phyloP scores from a whole-genome alignment of 2,113 vertebrate genomes.

The Oriolus oriolus region DNA sequence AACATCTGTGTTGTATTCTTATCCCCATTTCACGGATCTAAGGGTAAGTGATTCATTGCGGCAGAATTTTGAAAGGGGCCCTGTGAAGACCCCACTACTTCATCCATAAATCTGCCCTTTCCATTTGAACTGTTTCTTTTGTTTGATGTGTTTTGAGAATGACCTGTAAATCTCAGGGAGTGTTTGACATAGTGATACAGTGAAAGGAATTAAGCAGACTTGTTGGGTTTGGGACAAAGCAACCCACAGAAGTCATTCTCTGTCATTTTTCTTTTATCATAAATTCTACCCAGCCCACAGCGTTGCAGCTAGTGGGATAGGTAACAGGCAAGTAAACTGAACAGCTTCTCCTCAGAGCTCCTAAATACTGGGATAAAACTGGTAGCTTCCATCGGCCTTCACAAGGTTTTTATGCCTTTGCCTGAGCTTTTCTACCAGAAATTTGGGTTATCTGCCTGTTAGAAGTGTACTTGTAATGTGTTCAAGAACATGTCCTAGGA shows the following conservation, averaged over 20 bases:
- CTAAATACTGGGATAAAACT: not conserved
- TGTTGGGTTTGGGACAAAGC: not conserved
- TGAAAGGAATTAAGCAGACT: not conserved
- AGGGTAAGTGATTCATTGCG: not conserved
- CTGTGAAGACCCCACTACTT: not conserved
- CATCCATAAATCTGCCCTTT: not conserved
- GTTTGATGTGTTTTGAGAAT: not conserved
- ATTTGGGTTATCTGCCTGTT: not conserved
- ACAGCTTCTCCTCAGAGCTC: not conserved
- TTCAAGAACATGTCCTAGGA: not conserved
- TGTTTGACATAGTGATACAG: not conserved
- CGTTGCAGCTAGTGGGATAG: not conserved
- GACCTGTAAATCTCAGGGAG: not conserved
- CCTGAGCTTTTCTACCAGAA: not conserved
- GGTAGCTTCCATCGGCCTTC: not conserved
- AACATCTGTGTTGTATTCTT: constrained; percentile 31
- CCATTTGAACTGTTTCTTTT: not conserved
- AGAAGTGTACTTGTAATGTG: not conserved
- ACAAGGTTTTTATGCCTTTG: not conserved
- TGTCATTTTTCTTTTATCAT: not conserved
- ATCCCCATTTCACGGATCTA: not conserved
- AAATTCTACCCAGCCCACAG: not conserved
- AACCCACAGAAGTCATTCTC: not conserved
- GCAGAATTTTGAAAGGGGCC: not conserved
- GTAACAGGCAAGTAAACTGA: not conserved